phyloP scores from a whole-genome alignment of 1,140 invertebrate species.

The Lutraria rhynchaena region DNA sequence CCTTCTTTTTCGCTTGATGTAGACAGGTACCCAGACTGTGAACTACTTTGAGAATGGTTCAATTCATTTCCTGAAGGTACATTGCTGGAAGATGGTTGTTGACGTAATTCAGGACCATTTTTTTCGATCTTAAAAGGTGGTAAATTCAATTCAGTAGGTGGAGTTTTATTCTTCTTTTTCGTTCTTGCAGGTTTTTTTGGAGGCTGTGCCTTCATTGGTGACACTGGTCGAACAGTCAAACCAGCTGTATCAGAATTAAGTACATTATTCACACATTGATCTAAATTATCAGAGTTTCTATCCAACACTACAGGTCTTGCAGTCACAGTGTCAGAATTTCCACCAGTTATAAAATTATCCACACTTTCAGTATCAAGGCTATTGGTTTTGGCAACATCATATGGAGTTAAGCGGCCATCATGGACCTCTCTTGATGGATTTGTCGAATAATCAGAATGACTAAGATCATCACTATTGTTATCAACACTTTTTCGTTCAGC shows the following conservation, averaged over 20 bases:
- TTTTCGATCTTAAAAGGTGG: slow-evolving; percentile 45
- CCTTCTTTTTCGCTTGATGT: no score
- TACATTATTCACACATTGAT: neutral
- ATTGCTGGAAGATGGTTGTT: neutral
- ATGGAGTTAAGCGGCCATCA: neutral
- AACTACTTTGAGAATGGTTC: no score
- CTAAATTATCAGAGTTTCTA: neutral
- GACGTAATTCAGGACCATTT: no score
- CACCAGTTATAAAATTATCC: slow-evolving; percentile 21
- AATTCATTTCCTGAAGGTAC: neutral
- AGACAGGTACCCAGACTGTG: no score
- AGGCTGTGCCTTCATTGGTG: slow-evolving; percentile 19
- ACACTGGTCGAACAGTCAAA: neutral
- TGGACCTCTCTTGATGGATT: neutral
- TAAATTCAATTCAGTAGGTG: slow-evolving; percentile 24
- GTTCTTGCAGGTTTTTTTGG: slow-evolving; percentile 46
- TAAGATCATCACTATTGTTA: neutral
- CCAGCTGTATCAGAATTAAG: neutral
- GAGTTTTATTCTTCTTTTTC: slow-evolving; percentile 33
- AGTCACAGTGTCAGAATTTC: slow-evolving; percentile 1
- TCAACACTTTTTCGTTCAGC: no score
- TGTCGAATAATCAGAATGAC: neutral
- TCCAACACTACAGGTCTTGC: slow-evolving; percentile 17
- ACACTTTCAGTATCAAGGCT: slow-evolving; percentile 20
- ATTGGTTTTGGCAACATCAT: neutral